Evolutionary conservation across 1,140 invertebrate species (phyloP).

Genomic region (Samia ricini): DNA sequence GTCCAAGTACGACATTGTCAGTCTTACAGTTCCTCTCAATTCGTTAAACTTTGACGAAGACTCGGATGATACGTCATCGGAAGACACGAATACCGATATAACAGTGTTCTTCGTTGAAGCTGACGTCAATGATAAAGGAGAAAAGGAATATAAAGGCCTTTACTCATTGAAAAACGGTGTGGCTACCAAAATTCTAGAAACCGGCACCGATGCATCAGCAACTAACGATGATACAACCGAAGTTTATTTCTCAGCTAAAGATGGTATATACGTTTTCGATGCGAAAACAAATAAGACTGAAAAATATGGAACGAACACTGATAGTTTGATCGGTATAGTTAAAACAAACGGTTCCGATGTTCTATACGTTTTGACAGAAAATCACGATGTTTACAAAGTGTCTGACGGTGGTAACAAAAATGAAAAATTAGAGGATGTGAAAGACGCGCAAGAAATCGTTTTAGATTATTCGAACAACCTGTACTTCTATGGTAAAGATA

Average conservation of each 20-base stretch:
- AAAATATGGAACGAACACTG: conserved; percentile 51
- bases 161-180: conserved; percentile 29
- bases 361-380: conserved; percentile 49
- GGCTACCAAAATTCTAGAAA: conserved; percentile 41
- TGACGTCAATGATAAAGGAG: conserved; percentile 31
- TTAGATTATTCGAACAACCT: conserved; percentile 47
- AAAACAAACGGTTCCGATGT: conserved; percentile 34
- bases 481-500: conserved; percentile 45
- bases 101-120: conserved; percentile 46
- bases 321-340: conserved; percentile 46
- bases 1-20: conserved; percentile 49
- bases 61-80: conserved; percentile 12
- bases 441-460: conserved; percentile 41
- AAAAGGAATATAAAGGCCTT: conserved; percentile 38
- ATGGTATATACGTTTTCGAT: conserved; percentile 53
- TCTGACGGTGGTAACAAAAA: conserved; percentile 46
- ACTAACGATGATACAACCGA: conserved; percentile 36
- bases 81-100: conserved; percentile 12
- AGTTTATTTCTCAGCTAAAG: conserved; percentile 44
- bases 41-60: conserved; percentile 46
- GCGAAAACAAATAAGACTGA: conserved; percentile 29
- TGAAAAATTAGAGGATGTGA: conserved; percentile 36
- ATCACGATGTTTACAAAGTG: conserved; percentile 47
- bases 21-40: conserved; percentile 48
- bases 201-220: conserved; percentile 43